Evolutionary conservation across 1,140 invertebrate species (phyloP).

Genomic region (Callitettix versicolor): DNA sequence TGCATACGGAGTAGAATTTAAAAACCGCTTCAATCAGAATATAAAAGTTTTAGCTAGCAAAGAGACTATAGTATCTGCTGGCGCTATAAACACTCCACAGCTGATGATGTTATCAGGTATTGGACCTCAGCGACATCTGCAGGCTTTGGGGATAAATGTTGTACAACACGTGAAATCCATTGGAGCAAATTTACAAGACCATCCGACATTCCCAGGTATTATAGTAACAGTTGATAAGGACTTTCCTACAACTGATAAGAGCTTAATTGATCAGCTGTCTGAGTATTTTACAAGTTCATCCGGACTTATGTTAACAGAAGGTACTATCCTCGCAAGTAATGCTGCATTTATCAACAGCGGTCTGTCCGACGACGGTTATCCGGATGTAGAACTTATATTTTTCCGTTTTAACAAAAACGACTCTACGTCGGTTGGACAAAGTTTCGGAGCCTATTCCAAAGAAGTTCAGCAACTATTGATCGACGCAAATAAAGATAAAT

Average conservation of each 20-base stretch:
- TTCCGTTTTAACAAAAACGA: neutral
- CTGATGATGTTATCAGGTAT: constrained; percentile 19
- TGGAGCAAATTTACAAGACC: constrained; percentile 41
- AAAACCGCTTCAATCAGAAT: constrained; percentile 24
- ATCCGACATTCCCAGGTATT: constrained; percentile 23
- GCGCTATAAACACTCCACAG: constrained; percentile 16
- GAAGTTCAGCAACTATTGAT: too few relatives aligned
- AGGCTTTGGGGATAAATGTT: constrained; percentile 33
- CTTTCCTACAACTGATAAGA: neutral
- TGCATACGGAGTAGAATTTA: constrained; percentile 44
- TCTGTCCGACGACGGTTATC: constrained; percentile 4
- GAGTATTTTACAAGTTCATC: constrained; percentile 4
- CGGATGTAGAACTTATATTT: constrained; percentile 11
- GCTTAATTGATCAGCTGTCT: neutral
- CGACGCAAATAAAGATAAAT: too few relatives aligned
- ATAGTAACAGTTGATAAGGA: neutral
- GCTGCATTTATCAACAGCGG: constrained; percentile 9
- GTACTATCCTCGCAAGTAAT: neutral
- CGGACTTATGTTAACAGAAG: neutral
- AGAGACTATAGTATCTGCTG: constrained; percentile 17
- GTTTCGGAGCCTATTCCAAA: too few relatives aligned
- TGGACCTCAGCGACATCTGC: constrained; percentile 10
- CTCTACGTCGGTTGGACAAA: too few relatives aligned
- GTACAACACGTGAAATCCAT: constrained; percentile 25
- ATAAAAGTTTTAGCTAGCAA: constrained; percentile 25